Evolutionary conservation across 53 echinoderm and acorn worm species (phyloP), one percentile per base, ranked within the genome.

Genomic region (Crossaster papposus): DNA sequence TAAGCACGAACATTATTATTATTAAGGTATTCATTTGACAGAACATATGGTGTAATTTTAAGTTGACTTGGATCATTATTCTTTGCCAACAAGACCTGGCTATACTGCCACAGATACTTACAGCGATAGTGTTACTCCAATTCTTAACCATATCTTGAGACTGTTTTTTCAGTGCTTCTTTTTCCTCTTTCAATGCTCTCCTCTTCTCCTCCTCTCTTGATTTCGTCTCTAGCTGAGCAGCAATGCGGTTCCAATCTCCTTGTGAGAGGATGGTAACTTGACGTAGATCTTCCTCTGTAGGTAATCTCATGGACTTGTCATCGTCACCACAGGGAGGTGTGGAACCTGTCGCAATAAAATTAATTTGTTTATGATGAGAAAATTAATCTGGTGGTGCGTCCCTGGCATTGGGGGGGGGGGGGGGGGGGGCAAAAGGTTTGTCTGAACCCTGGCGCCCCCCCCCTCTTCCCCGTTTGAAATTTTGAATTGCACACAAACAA

Each of bases 81-180:
- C 6, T 44, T 44, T 5, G 44, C 44, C 44, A 44, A 9, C 9
- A 7, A 5, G 9, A 44, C 5, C 44, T 44, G 5, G 6, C 5
- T 9, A 44, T 5, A 44, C 44, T 44, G 44, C 44, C 9, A 44
- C 44, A 44, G 9, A 15, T 51, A 91, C 97, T 95, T 86, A 97
- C 97, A 91, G 97, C 97, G 54, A 97, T 97, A 22, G 97, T 97
- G 79, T 97, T 97, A 76, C 97, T 97, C 97, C 97, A 97, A 72
- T 97, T 97, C 75, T 97, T 97, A 30, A 97, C 97, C 94, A 95
- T 92, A 6, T 97, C 97, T 65, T 95, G 96, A 29, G 97, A 94
- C 23, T 89, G 91, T 73, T 94, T 81, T 34, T 95, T 91, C 17
- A 97, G 81, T n/a, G 91, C 95, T 54, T 93, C 86, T 54, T 93